Percentiles rank a stretch among this genome's conserved stretches.
phyloP scores from a whole-genome alignment of 2,888 invertebrate species.

The Drosophila antonietae region DNA sequence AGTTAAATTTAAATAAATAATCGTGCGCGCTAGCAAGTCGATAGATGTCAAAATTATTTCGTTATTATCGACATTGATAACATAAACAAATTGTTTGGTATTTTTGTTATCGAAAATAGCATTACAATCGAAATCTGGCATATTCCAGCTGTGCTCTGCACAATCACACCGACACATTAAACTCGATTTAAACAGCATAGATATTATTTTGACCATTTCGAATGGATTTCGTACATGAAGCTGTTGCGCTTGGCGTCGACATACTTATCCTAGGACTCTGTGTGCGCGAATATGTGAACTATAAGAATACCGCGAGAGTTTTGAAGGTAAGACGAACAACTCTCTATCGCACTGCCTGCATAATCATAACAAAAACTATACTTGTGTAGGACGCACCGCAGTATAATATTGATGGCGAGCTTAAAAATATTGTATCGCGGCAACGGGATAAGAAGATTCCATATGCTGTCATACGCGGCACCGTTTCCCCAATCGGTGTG shows the following conservation, averaged over 20 bases:
- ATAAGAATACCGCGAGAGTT: slow-evolving; percentile 89
- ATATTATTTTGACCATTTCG: slow-evolving; percentile 25
- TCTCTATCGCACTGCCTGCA: slow-evolving; percentile 6
- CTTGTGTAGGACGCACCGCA: slow-evolving; percentile 88
- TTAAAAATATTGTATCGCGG: slow-evolving; percentile 87
- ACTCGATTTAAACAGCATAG: slow-evolving; percentile 11
- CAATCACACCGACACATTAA: slow-evolving; percentile 32
- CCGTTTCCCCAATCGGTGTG: slow-evolving; percentile 90
- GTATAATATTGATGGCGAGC: slow-evolving; percentile 87
- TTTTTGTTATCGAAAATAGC: slow-evolving; percentile 15
- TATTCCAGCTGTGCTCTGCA: slow-evolving; percentile 3
- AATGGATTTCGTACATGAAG: slow-evolving; percentile 92
- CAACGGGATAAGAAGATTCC: slow-evolving; percentile 88
- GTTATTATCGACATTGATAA: slow-evolving; percentile 18
- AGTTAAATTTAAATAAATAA: slow-evolving; percentile 1
- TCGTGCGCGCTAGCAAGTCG: slow-evolving; percentile 10
- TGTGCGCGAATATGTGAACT: slow-evolving; percentile 90
- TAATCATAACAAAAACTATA: slow-evolving; percentile 26
- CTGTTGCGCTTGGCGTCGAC: slow-evolving; percentile 90
- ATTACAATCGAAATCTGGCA: slow-evolving; percentile 3
- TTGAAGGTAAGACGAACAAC: slow-evolving; percentile 87
- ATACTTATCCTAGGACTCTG: slow-evolving; percentile 90
- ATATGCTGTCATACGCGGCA: slow-evolving; percentile 91
- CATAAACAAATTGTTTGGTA: slow-evolving; percentile 20
- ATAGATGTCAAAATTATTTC: neutral